Conservation (phyloP, 1,140 invertebrate genomes). For the Drosophila nikananu region DNA sequence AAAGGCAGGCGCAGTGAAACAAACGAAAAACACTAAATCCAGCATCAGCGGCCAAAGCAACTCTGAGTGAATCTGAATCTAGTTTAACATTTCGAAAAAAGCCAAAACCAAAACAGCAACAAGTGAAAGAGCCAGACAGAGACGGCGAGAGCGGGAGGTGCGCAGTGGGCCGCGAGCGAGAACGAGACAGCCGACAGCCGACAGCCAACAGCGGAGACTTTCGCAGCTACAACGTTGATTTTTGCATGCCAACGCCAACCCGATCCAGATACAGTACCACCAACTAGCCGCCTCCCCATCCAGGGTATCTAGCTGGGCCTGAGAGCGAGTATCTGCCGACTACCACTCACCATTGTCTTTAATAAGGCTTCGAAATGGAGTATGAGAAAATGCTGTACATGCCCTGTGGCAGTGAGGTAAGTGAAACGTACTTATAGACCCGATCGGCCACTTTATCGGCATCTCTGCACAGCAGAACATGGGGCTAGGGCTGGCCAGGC, state of each 20-base stretch:
- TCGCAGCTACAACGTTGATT: conserved; percentile 61
- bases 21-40: conserved; percentile 28
- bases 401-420: conserved; percentile 62
- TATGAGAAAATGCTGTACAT: conserved; percentile 79
- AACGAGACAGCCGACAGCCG: conserved; percentile 53
- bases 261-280: conserved; percentile 27
- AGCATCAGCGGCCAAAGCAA: conserved; percentile 11
- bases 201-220: conserved; percentile 54
- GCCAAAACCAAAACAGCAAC: conserved; percentile 52
- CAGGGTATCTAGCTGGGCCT: conserved; percentile 29
- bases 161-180: conserved; percentile 19
- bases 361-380: conserved; percentile 65
- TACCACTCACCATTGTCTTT: conserved; percentile 22
- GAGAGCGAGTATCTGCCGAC: conserved; percentile 33
- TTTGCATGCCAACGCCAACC: conserved; percentile 60
- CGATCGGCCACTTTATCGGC: conserved; percentile 6
- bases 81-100: conserved; percentile 62
- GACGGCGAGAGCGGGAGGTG: conserved; percentile 38
- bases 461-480: conserved; percentile 9
- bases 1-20: conserved; percentile 51
- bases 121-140: conserved; percentile 61
- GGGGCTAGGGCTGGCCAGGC: conserved; percentile 3
- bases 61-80: conserved; percentile 52
- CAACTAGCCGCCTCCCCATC: conserved; percentile 18
- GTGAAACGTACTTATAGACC: conserved; percentile 24